phyloP scores from a whole-genome alignment of 2,888 invertebrate species.

The Dichetophora obliterata region DNA sequence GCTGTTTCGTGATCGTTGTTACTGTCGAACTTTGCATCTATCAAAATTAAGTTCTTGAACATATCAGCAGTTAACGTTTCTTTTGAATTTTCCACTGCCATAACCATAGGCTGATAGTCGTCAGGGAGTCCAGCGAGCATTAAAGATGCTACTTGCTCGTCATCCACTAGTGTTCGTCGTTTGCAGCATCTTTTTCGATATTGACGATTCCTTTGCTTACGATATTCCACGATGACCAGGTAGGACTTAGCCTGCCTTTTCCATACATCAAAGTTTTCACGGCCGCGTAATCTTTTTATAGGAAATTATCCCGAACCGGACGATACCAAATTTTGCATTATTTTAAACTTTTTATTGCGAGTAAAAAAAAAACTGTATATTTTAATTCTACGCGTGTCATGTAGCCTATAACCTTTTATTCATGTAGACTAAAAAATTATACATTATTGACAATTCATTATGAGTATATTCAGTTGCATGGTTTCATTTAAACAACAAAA shows the following conservation, averaged over 20 bases:
- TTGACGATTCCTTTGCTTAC: conserved; percentile 39
- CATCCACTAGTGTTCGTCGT: conserved; percentile 38
- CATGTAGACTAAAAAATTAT: too few relatives aligned
- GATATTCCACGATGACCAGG: conserved; percentile 44
- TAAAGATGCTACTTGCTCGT: conserved; percentile 28
- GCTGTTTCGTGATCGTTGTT: not conserved
- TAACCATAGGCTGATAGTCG: conserved; percentile 34
- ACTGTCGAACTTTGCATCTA: conserved; percentile 26
- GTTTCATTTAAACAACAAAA: too few relatives aligned
- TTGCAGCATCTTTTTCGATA: conserved; percentile 35
- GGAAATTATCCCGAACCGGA: conserved; percentile 18
- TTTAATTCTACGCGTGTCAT: too few relatives aligned
- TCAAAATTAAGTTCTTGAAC: conserved; percentile 26
- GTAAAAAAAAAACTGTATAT: too few relatives aligned
- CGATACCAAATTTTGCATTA: too few relatives aligned
- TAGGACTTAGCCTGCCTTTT: too few relatives aligned
- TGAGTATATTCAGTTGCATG: too few relatives aligned
- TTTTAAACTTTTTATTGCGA: too few relatives aligned
- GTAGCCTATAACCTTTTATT: too few relatives aligned
- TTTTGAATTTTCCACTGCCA: conserved; percentile 36
- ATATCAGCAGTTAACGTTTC: conserved; percentile 33
- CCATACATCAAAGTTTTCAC: too few relatives aligned
- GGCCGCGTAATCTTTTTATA: too few relatives aligned
- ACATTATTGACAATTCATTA: too few relatives aligned
- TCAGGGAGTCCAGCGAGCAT: conserved; percentile 34